Evolutionary conservation across 2,888 invertebrate genomes (phyloP).

Genomic region (Rotaria magnacalcarata): DNA sequence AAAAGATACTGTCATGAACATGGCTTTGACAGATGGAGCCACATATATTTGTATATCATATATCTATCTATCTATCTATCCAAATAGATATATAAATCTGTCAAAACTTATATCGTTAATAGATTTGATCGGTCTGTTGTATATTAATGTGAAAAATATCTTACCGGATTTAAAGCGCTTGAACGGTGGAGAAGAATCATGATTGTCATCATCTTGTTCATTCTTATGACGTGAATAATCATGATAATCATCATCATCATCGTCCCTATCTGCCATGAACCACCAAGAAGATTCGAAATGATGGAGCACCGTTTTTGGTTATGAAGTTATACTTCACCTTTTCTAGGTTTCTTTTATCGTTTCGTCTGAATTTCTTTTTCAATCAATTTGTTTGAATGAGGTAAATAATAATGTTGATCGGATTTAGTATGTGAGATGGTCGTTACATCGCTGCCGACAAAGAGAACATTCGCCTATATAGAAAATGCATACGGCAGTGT

Average conservation of each 20-base stretch:
- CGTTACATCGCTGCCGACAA: background rate
- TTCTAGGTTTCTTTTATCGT: background rate
- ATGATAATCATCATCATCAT: background rate
- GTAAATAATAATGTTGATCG: slow-evolving; percentile 7
- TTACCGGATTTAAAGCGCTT: slow-evolving; percentile 1
- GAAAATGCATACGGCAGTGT: background rate
- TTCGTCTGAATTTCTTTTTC: background rate
- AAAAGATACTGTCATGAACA: background rate
- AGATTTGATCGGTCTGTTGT: background rate
- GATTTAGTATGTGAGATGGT: background rate
- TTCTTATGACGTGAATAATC: background rate
- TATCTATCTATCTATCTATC: no score
- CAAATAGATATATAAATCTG: background rate
- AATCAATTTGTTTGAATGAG: background rate
- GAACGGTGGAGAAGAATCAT: background rate
- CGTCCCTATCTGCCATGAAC: background rate
- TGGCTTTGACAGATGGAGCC: background rate
- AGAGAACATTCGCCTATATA: slow-evolving; percentile 2
- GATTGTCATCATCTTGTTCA: background rate
- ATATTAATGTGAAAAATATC: background rate
- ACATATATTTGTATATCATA: background rate
- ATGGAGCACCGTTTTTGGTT: background rate
- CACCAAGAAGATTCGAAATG: background rate
- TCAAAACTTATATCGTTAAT: background rate
- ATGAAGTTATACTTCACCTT: background rate